Evolutionary conservation across 1,140 invertebrate species (phyloP), one percentile per base, ranked within the genome.

Genomic region (Euura lappo): DNA sequence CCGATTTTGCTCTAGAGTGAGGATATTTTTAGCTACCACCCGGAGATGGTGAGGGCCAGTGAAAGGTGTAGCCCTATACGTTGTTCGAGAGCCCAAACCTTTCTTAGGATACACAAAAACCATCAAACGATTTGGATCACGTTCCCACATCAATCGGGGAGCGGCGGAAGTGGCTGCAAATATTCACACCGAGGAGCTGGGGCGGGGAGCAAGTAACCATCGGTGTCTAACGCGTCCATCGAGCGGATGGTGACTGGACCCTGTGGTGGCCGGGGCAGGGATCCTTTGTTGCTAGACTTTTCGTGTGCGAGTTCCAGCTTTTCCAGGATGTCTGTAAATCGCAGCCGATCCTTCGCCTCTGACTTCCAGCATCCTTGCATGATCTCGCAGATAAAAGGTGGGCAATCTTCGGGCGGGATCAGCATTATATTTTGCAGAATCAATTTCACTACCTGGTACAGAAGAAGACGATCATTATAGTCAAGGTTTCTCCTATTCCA

Each of bases 281-380:
- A 86, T 69, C 82, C 88, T 43, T 74, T 77, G 67, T 78, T 72
- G 71, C 74, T 81, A n/a, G 75, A 71, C 70, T 86, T 87, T 13
- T 87, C 85, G 69, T 87, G 84, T 3, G 83, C 88, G 44, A 88
- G 88, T 68, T 91, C 89, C 8, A 96, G 85, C 75, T 91, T 91
- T 8, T 92, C 90, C 81, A 92, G 89, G 72, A 97, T 93, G 69
- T 93, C 91, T 3, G 89, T 79, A 80, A 97, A 97, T 2, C 87
- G 90, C 28, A 94, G 90, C 44, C 96, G 89, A 78, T 97, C 93
- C 65, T 91, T 90, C 0, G 95, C 93, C 76, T 97, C 94, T 0
- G 91, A 91, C 81, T 94, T 94, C 96, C 96, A 98, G 78, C 96
- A 97, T 2, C 92, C 91, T 4, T 91, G 88, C 95, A 97, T 97